Evolutionary conservation across 2,113 vertebrate species (phyloP).

Genomic region (Tetraodon nigroviridis): DNA sequence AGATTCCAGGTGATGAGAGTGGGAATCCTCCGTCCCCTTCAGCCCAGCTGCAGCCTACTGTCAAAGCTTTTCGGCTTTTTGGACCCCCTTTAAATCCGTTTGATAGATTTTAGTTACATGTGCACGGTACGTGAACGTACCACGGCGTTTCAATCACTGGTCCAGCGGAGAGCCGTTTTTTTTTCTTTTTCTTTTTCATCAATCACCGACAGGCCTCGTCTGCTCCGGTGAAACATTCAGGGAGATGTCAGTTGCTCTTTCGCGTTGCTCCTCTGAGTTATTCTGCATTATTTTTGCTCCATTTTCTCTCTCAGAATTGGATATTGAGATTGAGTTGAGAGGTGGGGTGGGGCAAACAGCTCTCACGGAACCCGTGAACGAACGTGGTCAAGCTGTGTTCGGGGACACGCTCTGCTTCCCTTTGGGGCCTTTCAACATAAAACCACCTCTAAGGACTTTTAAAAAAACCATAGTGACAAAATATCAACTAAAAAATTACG

Average conservation of each 20-base stretch:
- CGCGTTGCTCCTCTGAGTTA: slow-evolving; percentile 57
- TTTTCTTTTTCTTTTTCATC: not conserved
- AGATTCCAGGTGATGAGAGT: slow-evolving; percentile 52
- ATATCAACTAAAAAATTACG: too few relatives aligned
- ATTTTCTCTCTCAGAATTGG: slow-evolving; percentile 66
- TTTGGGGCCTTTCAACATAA: slow-evolving; percentile 31
- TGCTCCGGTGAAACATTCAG: slow-evolving; percentile 35
- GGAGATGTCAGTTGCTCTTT: slow-evolving; percentile 43
- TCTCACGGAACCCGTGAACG: slow-evolving; percentile 84
- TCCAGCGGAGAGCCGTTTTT: slow-evolving; percentile 54
- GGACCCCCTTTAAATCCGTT: slow-evolving; percentile 69
- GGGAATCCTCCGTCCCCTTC: slow-evolving; percentile 58
- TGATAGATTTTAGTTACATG: slow-evolving; percentile 69
- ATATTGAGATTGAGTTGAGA: slow-evolving; percentile 75
- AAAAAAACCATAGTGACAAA: too few relatives aligned
- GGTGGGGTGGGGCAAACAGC: slow-evolving; percentile 84
- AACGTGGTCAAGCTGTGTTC: slow-evolving; percentile 36
- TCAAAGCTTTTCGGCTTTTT: slow-evolving; percentile 63
- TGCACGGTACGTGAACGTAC: slow-evolving; percentile 71
- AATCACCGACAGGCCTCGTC: slow-evolving; percentile 41
- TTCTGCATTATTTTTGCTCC: slow-evolving; percentile 56
- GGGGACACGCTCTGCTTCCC: not conserved
- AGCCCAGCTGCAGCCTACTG: slow-evolving; percentile 64
- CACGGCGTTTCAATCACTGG: slow-evolving; percentile 59
- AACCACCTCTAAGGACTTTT: not conserved